Conservation (phyloP, 1,140 invertebrate genomes). For the Amphibalanus amphitrite region DNA sequence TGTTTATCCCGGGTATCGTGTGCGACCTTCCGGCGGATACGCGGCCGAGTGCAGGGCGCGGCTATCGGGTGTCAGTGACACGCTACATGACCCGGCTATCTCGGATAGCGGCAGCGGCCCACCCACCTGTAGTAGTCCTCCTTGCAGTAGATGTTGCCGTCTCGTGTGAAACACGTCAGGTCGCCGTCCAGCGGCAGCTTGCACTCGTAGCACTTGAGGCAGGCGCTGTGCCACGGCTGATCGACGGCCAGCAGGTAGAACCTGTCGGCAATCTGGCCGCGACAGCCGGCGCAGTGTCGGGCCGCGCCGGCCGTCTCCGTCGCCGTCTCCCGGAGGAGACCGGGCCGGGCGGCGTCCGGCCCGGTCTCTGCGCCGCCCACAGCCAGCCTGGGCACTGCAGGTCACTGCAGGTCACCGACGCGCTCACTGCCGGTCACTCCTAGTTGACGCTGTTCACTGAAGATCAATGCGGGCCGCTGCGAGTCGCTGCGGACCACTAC, state of each 20-base stretch:
- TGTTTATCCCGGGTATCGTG: too few species aligned
- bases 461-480: too few species aligned
- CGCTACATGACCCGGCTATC: too few species aligned
- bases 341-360: background rate
- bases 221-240: constrained; percentile 70
- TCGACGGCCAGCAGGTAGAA: constrained; percentile 77
- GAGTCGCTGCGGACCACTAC: too few species aligned
- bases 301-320: background rate
- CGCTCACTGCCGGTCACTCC: too few species aligned
- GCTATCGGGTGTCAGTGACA: too few species aligned
- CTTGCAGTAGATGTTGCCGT: constrained; percentile 92
- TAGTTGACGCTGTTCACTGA: too few species aligned
- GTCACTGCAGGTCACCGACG: too few species aligned
- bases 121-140: constrained; percentile 86
- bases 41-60: too few species aligned
- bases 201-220: constrained; percentile 62
- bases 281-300: constrained; percentile 61
- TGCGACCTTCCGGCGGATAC: too few species aligned
- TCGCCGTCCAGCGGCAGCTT: constrained; percentile 68
- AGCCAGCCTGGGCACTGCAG: too few species aligned
- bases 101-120: background rate
- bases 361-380: background rate
- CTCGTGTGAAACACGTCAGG: constrained; percentile 78
- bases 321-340: background rate
- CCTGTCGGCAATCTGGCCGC: constrained; percentile 59